Percentiles rank a stretch among this genome's conserved stretches.
Evolutionary conservation across 2,113 vertebrate species (phyloP).

Genomic region (Datnioides undecimradiatus): DNA sequence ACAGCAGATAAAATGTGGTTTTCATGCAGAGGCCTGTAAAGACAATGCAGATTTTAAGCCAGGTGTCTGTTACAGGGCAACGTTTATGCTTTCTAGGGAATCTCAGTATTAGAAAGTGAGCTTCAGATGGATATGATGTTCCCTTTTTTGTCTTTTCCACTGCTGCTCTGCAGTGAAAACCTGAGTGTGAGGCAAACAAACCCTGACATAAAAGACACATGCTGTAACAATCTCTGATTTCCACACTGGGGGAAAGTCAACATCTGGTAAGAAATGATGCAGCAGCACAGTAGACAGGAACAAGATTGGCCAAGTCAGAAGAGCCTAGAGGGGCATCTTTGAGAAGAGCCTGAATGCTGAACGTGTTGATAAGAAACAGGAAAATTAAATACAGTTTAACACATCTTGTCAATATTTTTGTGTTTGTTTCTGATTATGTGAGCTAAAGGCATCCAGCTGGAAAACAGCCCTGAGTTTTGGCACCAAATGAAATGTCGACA

Average conservation of each 20-base stretch:
- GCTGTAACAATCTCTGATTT: slow-evolving; percentile 49
- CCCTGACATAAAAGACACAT: slow-evolving; percentile 35
- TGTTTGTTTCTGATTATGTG: slow-evolving; percentile 2
- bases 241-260: slow-evolving; percentile 36
- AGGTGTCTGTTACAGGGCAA: slow-evolving; percentile 3
- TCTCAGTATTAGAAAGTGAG: slow-evolving; percentile 7
- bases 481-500: background rate
- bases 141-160: background rate
- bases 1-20: slow-evolving; percentile 9
- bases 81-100: background rate
- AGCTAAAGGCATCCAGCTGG: background rate
- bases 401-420: slow-evolving; percentile 18
- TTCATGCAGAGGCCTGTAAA: background rate
- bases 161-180: slow-evolving; percentile 15
- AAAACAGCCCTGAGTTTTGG: background rate
- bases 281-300: slow-evolving; percentile 49
- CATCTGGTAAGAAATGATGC: slow-evolving; percentile 53
- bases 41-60: slow-evolving; percentile 6
- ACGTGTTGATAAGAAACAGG: slow-evolving; percentile 5
- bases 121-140: background rate
- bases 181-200: slow-evolving; percentile 45
- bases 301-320: slow-evolving; percentile 46
- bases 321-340: slow-evolving; percentile 44
- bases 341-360: slow-evolving; percentile 33
- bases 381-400: slow-evolving; percentile 27